Base-by-base conservation (phyloP, 2,113 vertebrate genomes). In the Perognathus longimembris region DNA sequence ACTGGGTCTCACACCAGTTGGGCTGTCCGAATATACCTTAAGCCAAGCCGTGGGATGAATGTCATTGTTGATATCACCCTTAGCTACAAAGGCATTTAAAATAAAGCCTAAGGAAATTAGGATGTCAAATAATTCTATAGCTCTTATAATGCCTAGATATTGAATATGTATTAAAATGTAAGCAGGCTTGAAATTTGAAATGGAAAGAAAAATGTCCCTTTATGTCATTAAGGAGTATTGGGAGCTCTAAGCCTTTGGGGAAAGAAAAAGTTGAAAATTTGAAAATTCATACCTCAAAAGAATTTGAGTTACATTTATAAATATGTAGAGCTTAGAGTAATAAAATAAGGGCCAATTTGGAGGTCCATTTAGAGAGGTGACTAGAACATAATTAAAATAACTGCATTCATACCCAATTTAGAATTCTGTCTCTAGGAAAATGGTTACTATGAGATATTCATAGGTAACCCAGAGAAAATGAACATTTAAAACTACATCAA, bases 81-180 rank as follows among this genome's bases (percentile, higher is more conserved):
- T 90, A 67, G 77, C 59, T 90, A 61, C 32, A 69, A 92, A 79
- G 67, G 10, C 71, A 71, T 90, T 88, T 94, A 71, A 97, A 96
- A 83, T 73, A 88, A 85, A 57, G 66, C 54, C 85, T 0, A 3
- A 88, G 64, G 54, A 84, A 93, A 95, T 88, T 85, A 91, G 85
- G 82, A 90, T 66, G 93, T 92, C 91, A 88, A 73, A 80, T 89
- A 95, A 90, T 82, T 67, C 59, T 73, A 38, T 73, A 90, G 82
- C 71, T 95, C 70, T 95, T 93, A 22, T 77, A 94, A 95, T 85
- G 90, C 28, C 38, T 88, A 90, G 64, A 76, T 88, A 87, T 76
- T 88, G 75, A 95, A 88, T 92, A 81, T 88, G 91, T 88, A 83
- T 95, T 94, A 88, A 93, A 95, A 94, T 40, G 71, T 90, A 95